phyloP scores from a whole-genome alignment of 2,797 vertebrate species.

The Toxotes lorentzi region DNA sequence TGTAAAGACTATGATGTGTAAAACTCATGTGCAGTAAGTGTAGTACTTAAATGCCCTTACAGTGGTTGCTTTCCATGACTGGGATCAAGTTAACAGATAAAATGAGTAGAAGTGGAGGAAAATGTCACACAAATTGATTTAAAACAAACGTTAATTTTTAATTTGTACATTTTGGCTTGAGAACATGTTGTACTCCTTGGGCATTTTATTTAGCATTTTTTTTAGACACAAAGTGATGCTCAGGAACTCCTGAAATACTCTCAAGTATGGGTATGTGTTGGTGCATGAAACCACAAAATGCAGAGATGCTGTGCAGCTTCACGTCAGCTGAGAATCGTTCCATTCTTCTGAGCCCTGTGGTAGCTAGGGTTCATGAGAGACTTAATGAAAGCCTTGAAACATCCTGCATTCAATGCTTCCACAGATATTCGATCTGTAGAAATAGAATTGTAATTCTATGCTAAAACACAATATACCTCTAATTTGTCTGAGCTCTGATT shows the following conservation, averaged over 20 bases:
- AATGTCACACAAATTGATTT: background rate
- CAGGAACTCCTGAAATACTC: slow-evolving; percentile 69
- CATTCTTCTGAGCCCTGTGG: slow-evolving; percentile 53
- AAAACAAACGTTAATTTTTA: slow-evolving; percentile 26
- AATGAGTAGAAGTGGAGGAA: background rate
- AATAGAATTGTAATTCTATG: slow-evolving; percentile 79
- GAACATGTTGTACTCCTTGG: slow-evolving; percentile 35
- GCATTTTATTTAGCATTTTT: slow-evolving; percentile 40
- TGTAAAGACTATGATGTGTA: background rate
- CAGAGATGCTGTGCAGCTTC: slow-evolving; percentile 60
- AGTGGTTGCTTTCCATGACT: background rate
- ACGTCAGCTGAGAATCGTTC: slow-evolving; percentile 58
- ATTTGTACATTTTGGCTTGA: background rate
- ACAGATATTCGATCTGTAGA: slow-evolving; percentile 71
- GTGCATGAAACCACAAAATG: slow-evolving; percentile 71
- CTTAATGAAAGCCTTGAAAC: slow-evolving; percentile 70
- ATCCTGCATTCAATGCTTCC: slow-evolving; percentile 34
- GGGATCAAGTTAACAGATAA: background rate
- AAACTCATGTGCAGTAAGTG: background rate
- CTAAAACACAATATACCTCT: slow-evolving; percentile 68
- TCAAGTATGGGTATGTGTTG: slow-evolving; percentile 71
- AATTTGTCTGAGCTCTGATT: slow-evolving; percentile 67
- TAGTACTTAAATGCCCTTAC: background rate
- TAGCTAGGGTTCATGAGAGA: slow-evolving; percentile 57
- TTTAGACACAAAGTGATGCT: slow-evolving; percentile 54